phyloP scores from a whole-genome alignment of 2,888 invertebrate genomes.

The Archaeoteleia sp. region DNA sequence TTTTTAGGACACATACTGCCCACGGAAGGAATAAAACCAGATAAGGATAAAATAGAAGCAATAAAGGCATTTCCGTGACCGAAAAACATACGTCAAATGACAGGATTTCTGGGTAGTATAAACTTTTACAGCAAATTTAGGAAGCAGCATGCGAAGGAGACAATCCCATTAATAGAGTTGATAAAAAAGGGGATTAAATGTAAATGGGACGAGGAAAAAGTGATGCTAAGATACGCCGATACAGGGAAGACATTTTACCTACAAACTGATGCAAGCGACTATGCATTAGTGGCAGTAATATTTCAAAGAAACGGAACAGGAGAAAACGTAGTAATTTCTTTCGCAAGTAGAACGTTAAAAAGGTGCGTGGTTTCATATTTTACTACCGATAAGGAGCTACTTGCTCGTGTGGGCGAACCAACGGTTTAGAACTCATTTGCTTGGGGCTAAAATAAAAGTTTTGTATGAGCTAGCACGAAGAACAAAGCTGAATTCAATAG shows the following conservation, averaged over 20 bases:
- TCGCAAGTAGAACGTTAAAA: conserved; percentile 48
- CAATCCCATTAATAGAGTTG: conserved; percentile 26
- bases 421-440: conserved; percentile 20
- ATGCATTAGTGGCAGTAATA: conserved; percentile 22
- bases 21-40: conserved; percentile 9
- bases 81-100: conserved; percentile 10
- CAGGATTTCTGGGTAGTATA: conserved; percentile 19
- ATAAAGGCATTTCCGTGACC: conserved; percentile 12
- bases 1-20: conserved; percentile 25
- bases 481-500: too few species aligned
- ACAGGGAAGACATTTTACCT: conserved; percentile 22
- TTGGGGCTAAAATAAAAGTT: conserved; percentile 48
- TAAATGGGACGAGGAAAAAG: conserved; percentile 23
- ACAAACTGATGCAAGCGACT: conserved; percentile 47
- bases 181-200: conserved; percentile 29
- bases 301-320: conserved; percentile 8
- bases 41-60: conserved; percentile 17
- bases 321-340: conserved; percentile 43
- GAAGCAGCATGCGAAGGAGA: neutral
- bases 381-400: conserved; percentile 31
- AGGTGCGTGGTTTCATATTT: conserved; percentile 26
- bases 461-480: too few species aligned
- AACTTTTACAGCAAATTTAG: conserved; percentile 29
- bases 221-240: conserved; percentile 7
- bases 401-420: conserved; percentile 28